Conservation (phyloP, 2,113 vertebrate species). For the Orthonyx spaldingii region DNA sequence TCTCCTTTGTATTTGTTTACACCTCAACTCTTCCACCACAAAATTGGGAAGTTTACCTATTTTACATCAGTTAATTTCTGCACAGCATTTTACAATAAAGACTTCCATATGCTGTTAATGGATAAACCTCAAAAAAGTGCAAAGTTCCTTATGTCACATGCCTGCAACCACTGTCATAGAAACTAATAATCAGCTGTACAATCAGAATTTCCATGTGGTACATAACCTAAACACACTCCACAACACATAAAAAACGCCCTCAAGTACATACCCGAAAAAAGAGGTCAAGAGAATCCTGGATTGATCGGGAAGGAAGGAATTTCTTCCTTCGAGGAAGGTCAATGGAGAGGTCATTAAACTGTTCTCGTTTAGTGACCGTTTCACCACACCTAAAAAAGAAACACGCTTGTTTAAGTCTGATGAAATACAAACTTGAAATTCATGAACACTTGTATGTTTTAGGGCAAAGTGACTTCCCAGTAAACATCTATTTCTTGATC, state of each 20-base stretch:
- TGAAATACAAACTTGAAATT: background rate
- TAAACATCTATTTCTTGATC: background rate
- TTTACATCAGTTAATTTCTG: background rate
- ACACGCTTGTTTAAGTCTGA: background rate
- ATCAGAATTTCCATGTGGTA: background rate
- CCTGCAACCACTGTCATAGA: background rate
- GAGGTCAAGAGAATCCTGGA: slow-evolving; percentile 97
- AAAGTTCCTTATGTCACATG: background rate
- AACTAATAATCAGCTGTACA: background rate
- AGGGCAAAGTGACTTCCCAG: background rate
- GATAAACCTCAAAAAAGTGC: background rate
- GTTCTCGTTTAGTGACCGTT: slow-evolving; percentile 90
- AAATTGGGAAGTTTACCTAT: background rate
- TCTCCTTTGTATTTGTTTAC: background rate
- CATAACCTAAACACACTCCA: background rate
- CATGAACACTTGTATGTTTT: background rate
- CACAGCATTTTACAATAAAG: background rate
- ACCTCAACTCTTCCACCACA: background rate
- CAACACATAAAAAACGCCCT: background rate
- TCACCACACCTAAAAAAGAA: slow-evolving; percentile 84
- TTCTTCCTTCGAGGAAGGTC: slow-evolving; percentile 94
- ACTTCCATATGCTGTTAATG: background rate
- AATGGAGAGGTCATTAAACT: slow-evolving; percentile 97
- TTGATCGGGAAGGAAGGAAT: slow-evolving; percentile 84
- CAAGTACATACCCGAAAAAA: slow-evolving; percentile 86